Conservation (phyloP, 2,797 vertebrate species). For the Manis pentadactyla region DNA sequence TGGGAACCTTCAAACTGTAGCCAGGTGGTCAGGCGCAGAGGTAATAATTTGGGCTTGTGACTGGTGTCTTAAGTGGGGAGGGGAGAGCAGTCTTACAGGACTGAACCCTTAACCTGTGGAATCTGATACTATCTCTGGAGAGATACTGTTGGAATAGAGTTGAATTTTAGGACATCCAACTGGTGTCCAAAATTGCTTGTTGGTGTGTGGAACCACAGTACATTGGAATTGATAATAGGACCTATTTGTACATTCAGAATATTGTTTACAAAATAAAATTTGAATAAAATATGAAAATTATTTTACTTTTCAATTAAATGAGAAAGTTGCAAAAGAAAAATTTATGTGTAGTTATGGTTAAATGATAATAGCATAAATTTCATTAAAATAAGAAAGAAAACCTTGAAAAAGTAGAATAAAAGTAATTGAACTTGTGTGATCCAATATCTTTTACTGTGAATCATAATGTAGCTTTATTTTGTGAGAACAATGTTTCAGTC, state of each 20-base stretch:
- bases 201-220: background rate
- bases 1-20: background rate
- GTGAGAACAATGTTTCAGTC: background rate
- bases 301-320: background rate
- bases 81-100: background rate
- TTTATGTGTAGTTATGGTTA: background rate
- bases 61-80: background rate
- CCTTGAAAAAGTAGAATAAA: background rate
- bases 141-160: background rate
- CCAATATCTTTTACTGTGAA: background rate
- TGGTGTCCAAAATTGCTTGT: background rate
- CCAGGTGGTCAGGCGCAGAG: background rate
- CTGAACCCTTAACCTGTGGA: background rate
- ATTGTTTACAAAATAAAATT: background rate
- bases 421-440: background rate
- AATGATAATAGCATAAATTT: background rate
- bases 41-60: background rate
- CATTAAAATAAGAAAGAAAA: background rate
- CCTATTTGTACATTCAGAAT: background rate
- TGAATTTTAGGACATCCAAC: background rate
- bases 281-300: background rate
- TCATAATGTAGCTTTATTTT: background rate
- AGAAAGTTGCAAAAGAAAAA: background rate
- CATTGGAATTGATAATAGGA: background rate
- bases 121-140: background rate